Base-by-base conservation (phyloP, 2,797 vertebrate species). In the Mustela erminea region DNA sequence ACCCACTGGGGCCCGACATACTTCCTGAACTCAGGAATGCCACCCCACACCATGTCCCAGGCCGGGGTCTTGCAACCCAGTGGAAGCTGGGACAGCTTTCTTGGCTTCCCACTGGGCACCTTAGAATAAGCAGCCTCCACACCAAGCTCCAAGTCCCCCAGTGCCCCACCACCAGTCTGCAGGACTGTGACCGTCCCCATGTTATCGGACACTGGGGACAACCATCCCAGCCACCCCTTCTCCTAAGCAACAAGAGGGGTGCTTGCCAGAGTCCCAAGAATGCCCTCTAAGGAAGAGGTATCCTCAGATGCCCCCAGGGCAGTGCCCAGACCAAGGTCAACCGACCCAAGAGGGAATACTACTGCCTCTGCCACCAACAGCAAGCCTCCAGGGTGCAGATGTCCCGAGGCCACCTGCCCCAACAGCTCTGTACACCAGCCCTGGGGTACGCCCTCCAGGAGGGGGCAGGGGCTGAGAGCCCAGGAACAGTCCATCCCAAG, bases 231-330 rank as follows among this genome's bases (percentile, higher is more conserved):
- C 41, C 1, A 3, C 49, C 20, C 17, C 27, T 23, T 15, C 11
- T 20, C 35, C 8, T 0, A 2, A 81, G 81, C 54, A 27, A 17
- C 14, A 4, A 27, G 7, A 7, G 62, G 32, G 1, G 6, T 0
- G 4, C 21, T 32, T 25, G 20, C 12, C 6, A 7, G 46, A n/a
- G 25, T 32, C 46, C 46, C 46, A 20, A 38, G 35, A 77, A 81
- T 5, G n/a, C 18, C 18, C 66, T 49, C 72, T 84, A 56, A 25
- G 17, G 32, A 32, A 68, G 7, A 11, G 46, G 46, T 10, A 1
- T 32, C 77, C 23, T 5, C 0, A 5, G 43, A 1, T 0, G 54
- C 11, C 29, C 74, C 49, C 32, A 70, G 32, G 62, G 27, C 58
- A 18, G 1, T 10, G 9, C 54, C 64, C 62, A 89, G 43, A 23